Evolutionary conservation across 2,888 invertebrate genomes (phyloP), one percentile per base, ranked within the genome.

Genomic region (Drosophila monieri): DNA sequence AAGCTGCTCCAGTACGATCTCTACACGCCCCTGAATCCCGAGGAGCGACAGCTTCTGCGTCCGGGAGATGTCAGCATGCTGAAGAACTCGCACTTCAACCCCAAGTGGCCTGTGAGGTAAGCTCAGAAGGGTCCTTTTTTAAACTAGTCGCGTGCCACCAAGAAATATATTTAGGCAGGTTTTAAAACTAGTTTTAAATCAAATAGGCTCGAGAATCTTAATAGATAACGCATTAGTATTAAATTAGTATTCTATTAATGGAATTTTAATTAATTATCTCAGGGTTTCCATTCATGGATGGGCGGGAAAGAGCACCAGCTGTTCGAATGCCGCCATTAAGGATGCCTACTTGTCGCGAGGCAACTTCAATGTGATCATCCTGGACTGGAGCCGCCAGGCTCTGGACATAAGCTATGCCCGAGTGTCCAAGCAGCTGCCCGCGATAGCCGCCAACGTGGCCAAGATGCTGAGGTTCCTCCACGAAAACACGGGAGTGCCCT

Each of bases 371-470:
- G 85, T 90, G 0, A 89, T 91, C 25, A 70, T 89, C n/a, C 75
- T 91, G 46, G 90, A 91, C 71, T 91, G 91, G 91, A 88, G 89
- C 65, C 76, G 67, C 6, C 87, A 88, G 60, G 77, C 91, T 0
- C 12, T 76, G 10, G 88, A 88, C 18, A 73, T 89, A 2, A 84
- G 75, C 56, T 91, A 91, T 72, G 39, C 69, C 8, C 78, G 87
- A 1, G 80, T 90, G 5, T 87, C 89, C 18, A 78, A 80, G 57
- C 88, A 89, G 55, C 66, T 91, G 23, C 39, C 74, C 0, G 74
- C 79, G 15, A 90, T 90, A 27, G 88, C 89, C 6, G 69, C 72
- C 9, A 79, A 80, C 56, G 65, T 90, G 47, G 87, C 85, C 2
- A 60, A 80, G 25, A 88, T 91, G 57, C 65, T 91, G 2, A 68